phyloP scores from a whole-genome alignment of 2,797 vertebrate species.

The Alcedo quadribrachys region DNA sequence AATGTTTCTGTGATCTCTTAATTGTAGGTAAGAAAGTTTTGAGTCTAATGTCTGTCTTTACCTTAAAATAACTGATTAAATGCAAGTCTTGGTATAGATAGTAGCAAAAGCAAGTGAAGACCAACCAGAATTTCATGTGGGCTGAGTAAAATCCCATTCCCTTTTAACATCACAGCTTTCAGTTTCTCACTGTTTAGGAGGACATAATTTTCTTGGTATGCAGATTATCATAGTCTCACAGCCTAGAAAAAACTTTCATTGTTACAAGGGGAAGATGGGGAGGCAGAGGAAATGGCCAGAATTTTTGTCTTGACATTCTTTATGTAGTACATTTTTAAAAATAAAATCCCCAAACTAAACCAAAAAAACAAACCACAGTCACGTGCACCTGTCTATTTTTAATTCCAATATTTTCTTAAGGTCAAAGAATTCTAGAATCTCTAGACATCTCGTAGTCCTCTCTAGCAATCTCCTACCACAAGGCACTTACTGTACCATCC shows the following conservation, averaged over 20 bases:
- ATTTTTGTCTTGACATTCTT: not conserved
- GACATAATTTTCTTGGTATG: not conserved
- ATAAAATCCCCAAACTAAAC: not conserved
- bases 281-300: not conserved
- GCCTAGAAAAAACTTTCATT: not conserved
- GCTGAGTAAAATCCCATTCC: constrained; percentile 3
- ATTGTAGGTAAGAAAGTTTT: constrained; percentile 20
- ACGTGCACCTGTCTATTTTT: not conserved
- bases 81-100: not conserved
- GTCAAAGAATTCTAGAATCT: not conserved
- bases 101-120: not conserved
- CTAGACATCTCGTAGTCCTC: not conserved
- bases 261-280: not conserved
- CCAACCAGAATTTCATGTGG: not conserved
- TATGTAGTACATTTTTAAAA: not conserved
- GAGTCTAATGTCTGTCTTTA: constrained; percentile 3
- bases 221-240: not conserved
- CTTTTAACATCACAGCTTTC: not conserved
- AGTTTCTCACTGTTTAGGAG: not conserved
- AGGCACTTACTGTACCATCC: not conserved
- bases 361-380: not conserved
- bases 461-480: not conserved
- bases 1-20: constrained; percentile 27
- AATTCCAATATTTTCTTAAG: not conserved
- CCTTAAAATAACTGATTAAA: constrained; percentile 20